phyloP scores from a whole-genome alignment of 2,113 vertebrate species.

The Tauraco erythrolophus region DNA sequence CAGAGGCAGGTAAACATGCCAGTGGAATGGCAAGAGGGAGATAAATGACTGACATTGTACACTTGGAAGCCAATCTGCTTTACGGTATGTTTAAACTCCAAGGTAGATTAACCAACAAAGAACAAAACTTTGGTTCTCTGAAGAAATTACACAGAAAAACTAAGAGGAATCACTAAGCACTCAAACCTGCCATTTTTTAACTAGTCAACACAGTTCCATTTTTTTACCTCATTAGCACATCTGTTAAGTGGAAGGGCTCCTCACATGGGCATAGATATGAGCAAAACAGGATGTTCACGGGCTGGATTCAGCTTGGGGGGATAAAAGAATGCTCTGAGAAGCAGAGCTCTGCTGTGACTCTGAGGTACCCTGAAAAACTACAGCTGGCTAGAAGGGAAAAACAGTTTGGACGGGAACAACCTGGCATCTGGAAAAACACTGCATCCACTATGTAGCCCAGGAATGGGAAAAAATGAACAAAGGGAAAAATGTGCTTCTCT shows the following conservation, averaged over 20 bases:
- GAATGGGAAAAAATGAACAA: background rate
- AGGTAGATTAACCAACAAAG: background rate
- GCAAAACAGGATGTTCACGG: background rate
- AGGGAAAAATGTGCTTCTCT: background rate
- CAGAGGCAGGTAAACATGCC: background rate
- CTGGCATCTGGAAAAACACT: background rate
- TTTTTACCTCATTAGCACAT: background rate
- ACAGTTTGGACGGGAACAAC: background rate
- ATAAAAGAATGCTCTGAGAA: background rate
- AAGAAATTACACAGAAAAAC: background rate
- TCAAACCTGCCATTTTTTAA: background rate
- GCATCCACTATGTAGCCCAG: background rate
- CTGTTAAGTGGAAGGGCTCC: background rate
- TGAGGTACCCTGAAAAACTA: background rate
- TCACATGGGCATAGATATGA: background rate
- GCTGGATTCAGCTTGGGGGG: background rate
- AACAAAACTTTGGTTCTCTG: background rate
- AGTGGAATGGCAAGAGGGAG: background rate
- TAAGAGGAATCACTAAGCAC: background rate
- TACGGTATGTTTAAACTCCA: background rate
- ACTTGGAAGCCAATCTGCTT: background rate
- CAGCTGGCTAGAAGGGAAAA: background rate
- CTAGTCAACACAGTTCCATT: background rate
- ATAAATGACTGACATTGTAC: background rate
- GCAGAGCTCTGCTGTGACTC: background rate